Base-by-base conservation (phyloP, 2,113 vertebrate species). In the Phylloscopus trochiloides region DNA sequence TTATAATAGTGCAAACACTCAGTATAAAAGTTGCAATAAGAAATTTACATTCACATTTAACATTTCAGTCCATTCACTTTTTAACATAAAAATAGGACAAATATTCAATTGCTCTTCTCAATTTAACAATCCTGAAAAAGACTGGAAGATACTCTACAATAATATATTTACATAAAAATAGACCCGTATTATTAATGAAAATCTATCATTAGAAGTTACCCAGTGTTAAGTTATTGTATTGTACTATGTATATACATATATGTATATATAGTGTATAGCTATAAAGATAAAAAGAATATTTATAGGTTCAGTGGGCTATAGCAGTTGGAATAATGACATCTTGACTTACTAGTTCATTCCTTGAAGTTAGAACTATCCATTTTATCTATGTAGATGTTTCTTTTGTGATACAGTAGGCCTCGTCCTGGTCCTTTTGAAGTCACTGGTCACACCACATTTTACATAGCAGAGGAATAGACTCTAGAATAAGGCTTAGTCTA, bases 21-120 rank as follows among this genome's bases (percentile, higher is more conserved):
- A 95, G 98, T 99, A 99, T 98, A 99, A 99, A 99, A 99, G 95
- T 98, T 98, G 98, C 96, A 97, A 97, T 99, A 99, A 98, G 98
- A 98, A 98, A 98, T 97, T 96, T 98, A 98, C 98, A 98, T 98
- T 98, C 98, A 99, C 99, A 98, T 98, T 98, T 98, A 98, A 98
- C 98, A 98, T 98, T 97, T 98, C 97, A 97, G 97, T 98, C 98
- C 98, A 98, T 97, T 98, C 98, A 98, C 98, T 97, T 98, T 97
- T 91, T 94, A 95, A 99, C 98, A 98, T 98, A 99, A 98, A 98
- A 98, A 98, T 98, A 98, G 95, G 98, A 98, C 98, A 98, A 98
- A 98, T 98, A 98, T 98, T 97, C 97, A 98, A 97, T 97, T 97
- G 97, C 95, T 98, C 90, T 89, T 97, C 92, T 98, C 97, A 90